Conservation (phyloP, 53 echinoderm and acorn worm genomes). For the Temnopleurus reevesii region DNA sequence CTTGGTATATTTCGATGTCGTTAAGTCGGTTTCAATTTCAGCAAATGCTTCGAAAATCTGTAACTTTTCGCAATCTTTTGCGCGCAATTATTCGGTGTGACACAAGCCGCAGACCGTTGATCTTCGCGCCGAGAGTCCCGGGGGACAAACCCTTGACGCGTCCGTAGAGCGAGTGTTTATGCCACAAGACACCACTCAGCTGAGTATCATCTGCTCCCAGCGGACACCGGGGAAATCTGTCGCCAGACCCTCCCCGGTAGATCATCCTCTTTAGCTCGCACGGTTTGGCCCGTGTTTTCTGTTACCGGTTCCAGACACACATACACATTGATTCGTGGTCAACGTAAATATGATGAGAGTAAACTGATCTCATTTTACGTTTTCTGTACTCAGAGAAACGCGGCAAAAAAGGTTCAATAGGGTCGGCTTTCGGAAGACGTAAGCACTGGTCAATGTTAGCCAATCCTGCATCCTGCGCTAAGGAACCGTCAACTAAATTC, state of each 20-base stretch:
- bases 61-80: constrained; percentile 5
- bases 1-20: constrained; percentile 1
- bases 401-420: no score
- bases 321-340: no score
- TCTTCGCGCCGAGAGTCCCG: background rate
- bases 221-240: constrained; percentile 5
- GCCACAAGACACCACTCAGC: constrained; percentile 21
- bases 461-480: no score
- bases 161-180: constrained; percentile 16
- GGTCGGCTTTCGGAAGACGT: no score
- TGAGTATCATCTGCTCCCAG: background rate
- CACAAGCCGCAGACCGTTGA: constrained; percentile 1
- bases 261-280: constrained; percentile 46
- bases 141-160: background rate
- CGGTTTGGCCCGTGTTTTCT: constrained; percentile 4
- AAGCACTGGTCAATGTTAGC: no score
- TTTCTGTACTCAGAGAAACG: no score
- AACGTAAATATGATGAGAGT: no score
- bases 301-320: background rate
- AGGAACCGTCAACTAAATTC: no score
- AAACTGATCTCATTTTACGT: no score
- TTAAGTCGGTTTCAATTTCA: background rate
- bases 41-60: constrained; percentile 21
- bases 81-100: background rate
- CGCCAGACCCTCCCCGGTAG: constrained; percentile 7